Evolutionary conservation across 2,888 invertebrate species (phyloP), one percentile per base, ranked within the genome.

Genomic region (Melikaiella ostensackeni): DNA sequence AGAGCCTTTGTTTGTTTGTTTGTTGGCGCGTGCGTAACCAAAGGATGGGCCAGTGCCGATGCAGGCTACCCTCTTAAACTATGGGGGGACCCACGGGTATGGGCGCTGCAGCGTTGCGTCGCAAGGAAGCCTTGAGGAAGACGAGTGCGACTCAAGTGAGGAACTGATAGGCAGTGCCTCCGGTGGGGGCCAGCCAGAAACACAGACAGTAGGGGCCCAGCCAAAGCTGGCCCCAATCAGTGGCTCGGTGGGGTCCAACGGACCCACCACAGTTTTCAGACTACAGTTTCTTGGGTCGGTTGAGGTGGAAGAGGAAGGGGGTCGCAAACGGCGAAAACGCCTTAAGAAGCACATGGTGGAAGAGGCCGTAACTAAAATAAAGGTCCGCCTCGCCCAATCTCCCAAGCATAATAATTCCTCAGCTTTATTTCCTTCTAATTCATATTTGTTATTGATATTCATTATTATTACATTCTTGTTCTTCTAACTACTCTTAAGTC

Each of bases 261-360:
- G 88, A 82, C 88, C 90, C 78, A 87, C 90, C 85, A 96, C 96
- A 85, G 95, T 96, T 91, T 96, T 96, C 94, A 95, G 96, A 86
- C 95, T 96, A 86, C 93, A 95, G 88, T 96, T 96, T 94, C 95
- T 96, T 91, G 96, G 96, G 92, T 96, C 96, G 89, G 95, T 96
- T 91, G 96, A 96, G 93, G 95, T 96, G 91, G 96, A 96, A 92
- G 96, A 96, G 94, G 96, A 96, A 93, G 93, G 93, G 89, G 92
- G 92, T 84, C 92, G 95, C 87, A 93, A 95, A 87, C 93, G 95
- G 89, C 95, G 95, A 92, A 95, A 94, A 92, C 93, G 96, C 89
- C 95, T 94, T 93, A 96, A 96, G 95, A 96, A 96, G 94, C 95
- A 95, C 93, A 96, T 96, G 96, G 96, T 96, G 90, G 96, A 96